A percentile compares a stretch with the other conserved stretches of the same genome.
phyloP scores from a whole-genome alignment of 2,113 vertebrate species.

The Recurvirostra avosetta region DNA sequence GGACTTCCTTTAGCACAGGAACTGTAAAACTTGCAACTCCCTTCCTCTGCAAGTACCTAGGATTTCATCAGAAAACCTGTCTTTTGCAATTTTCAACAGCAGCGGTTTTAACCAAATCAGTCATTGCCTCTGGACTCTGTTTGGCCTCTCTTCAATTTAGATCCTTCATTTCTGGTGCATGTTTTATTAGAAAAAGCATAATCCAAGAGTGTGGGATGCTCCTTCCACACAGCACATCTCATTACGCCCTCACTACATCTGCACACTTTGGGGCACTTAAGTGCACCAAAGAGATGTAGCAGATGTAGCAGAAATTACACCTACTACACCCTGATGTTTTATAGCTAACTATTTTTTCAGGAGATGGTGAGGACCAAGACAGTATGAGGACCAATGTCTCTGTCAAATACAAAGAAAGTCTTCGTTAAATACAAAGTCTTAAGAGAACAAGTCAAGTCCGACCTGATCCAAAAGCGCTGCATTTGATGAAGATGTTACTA shows the following conservation, averaged over 20 bases:
- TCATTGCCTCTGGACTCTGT: not conserved
- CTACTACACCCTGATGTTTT: not conserved
- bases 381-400: not conserved
- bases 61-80: not conserved
- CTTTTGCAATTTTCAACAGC: not conserved
- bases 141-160: not conserved
- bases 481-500: not conserved
- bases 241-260: not conserved
- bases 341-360: not conserved
- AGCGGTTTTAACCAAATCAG: not conserved
- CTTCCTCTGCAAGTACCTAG: not conserved
- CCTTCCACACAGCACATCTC: not conserved
- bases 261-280: not conserved
- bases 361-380: accelerated
- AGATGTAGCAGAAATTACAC: not conserved
- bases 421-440: not conserved
- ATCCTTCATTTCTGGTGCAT: not conserved
- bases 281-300: not conserved
- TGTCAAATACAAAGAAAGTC: not conserved
- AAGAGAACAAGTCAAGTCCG: not conserved
- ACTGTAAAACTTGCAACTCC: not conserved
- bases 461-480: not conserved
- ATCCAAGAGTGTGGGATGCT: not conserved
- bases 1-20: not conserved
- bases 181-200: not conserved